phyloP scores from a whole-genome alignment of 1,140 invertebrate genomes.

The Apis dorsata region DNA sequence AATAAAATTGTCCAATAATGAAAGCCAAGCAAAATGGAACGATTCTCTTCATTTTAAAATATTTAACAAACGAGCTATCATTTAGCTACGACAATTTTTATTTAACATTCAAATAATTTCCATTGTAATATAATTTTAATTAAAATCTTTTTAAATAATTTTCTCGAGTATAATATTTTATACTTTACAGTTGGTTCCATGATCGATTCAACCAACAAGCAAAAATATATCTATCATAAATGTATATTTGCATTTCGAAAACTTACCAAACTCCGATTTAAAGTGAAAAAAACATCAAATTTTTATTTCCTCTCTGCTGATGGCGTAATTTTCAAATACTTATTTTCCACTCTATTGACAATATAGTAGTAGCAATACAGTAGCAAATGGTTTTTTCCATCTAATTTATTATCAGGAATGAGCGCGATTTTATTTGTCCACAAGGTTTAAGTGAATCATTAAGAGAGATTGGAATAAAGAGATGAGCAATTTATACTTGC shows the following conservation, averaged over 20 bases:
- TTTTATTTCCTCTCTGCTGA: background rate
- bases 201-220: too few relatives aligned
- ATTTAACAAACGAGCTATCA: background rate
- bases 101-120: too few relatives aligned
- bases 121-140: too few relatives aligned
- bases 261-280: too few relatives aligned
- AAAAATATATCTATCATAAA: too few relatives aligned
- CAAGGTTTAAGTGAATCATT: background rate
- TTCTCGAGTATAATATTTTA: background rate
- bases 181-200: too few relatives aligned
- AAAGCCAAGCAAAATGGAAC: background rate
- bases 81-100: too few relatives aligned
- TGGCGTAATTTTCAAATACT: background rate
- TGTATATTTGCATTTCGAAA: too few relatives aligned
- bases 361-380: too few relatives aligned
- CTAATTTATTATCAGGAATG: background rate
- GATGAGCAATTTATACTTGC: background rate
- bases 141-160: background rate
- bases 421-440: background rate
- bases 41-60: background rate
- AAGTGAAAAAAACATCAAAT: too few relatives aligned
- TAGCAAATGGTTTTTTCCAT: too few relatives aligned
- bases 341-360: too few relatives aligned
- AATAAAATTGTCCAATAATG: background rate
- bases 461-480: background rate